Evolutionary conservation across 2,797 vertebrate species (phyloP).

Genomic region (Hydrolagus colliei): DNA sequence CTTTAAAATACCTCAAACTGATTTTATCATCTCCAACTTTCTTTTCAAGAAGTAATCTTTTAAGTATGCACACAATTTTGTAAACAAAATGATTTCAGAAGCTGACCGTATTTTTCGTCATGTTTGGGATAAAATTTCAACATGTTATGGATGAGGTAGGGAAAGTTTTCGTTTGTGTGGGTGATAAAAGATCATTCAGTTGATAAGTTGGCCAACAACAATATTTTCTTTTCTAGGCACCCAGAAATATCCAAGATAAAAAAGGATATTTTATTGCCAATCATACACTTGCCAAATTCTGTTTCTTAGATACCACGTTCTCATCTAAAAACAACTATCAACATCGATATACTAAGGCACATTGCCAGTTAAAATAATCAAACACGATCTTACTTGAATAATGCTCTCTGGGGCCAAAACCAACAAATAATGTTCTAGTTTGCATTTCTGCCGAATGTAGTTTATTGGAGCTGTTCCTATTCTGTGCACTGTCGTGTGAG

Average conservation of each 20-base stretch:
- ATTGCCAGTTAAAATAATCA: not conserved
- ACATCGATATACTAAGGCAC: not conserved
- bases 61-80: not conserved
- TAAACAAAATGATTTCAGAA: not conserved
- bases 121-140: not conserved
- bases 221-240: not conserved
- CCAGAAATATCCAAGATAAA: not conserved
- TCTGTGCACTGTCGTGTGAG: not conserved
- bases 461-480: not conserved
- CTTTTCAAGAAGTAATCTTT: no score
- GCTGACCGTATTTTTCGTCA: not conserved
- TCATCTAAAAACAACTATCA: no score
- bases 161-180: not conserved
- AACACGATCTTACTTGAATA: not conserved
- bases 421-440: not conserved
- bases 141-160: not conserved
- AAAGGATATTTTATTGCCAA: not conserved
- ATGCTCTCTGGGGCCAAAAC: not conserved
- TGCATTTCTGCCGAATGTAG: not conserved
- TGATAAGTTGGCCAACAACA: not conserved
- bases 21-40: not conserved
- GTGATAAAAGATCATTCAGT: not conserved
- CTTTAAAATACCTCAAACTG: not conserved
- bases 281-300: no score
- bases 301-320: no score